Percentiles rank a stretch among this genome's conserved stretches.
phyloP scores from a whole-genome alignment of 2,113 vertebrate genomes.

The Ciconia stormi region DNA sequence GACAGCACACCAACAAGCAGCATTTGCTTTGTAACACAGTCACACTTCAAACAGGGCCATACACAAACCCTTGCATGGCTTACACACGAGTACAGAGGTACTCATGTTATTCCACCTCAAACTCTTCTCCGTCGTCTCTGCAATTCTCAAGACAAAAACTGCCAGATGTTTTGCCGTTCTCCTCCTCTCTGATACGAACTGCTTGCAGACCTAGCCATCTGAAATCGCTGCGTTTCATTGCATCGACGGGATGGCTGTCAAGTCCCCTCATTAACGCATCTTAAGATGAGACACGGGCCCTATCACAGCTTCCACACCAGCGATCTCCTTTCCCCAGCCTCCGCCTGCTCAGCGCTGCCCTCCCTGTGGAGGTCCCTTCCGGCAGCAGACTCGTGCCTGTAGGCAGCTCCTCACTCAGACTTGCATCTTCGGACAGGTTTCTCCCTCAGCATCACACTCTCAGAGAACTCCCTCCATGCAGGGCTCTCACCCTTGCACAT shows the following conservation, averaged over 20 bases:
- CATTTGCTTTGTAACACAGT: accelerated
- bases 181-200: background rate
- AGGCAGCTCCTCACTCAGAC: background rate
- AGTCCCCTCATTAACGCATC: no score
- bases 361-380: background rate
- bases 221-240: accelerated
- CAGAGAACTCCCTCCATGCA: background rate
- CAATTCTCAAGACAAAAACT: no score
- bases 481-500: background rate
- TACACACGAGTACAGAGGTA: no score
- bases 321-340: background rate
- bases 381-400: background rate
- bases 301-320: background rate
- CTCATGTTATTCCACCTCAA: no score
- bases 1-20: background rate
- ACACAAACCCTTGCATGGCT: background rate
- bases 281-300: background rate
- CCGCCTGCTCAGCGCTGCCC: accelerated
- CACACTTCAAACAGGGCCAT: accelerated
- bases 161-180: background rate
- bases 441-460: background rate
- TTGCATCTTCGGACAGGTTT: background rate
- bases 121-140: no score
- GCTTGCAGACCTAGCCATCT: background rate
- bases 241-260: accelerated